Conservation (phyloP, 2,888 invertebrate genomes). For the Alsophila aescularia region DNA sequence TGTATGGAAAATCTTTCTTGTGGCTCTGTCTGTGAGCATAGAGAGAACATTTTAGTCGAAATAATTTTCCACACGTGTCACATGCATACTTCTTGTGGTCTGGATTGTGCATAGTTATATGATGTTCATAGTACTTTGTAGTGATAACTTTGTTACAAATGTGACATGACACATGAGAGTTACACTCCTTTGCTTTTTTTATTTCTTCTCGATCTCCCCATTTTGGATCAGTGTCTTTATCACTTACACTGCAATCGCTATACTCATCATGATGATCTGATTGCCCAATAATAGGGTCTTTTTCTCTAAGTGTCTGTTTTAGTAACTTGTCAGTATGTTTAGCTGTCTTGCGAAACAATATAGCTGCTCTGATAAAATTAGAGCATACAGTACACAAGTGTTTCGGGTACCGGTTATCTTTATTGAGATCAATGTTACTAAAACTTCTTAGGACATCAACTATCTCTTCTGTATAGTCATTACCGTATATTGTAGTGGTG, state of each 20-base stretch:
- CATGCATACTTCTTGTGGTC: conserved; percentile 63
- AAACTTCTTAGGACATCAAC: conserved; percentile 33
- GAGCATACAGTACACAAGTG: conserved; percentile 60
- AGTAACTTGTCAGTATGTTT: conserved; percentile 55
- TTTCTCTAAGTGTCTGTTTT: conserved; percentile 47
- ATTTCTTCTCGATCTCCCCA: conserved; percentile 23
- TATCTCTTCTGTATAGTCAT: conserved; percentile 21
- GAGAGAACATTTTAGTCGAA: conserved; percentile 59
- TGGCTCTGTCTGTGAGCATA: conserved; percentile 60
- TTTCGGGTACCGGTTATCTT: conserved; percentile 59
- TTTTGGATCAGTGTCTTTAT: conserved; percentile 35
- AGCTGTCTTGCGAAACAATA: conserved; percentile 62
- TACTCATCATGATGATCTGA: conserved; percentile 36
- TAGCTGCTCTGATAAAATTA: conserved; percentile 57
- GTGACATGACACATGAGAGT: conserved; percentile 52
- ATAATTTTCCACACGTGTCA: conserved; percentile 66
- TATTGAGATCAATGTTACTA: conserved; percentile 51
- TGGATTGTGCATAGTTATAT: conserved; percentile 63
- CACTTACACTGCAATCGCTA: conserved; percentile 39
- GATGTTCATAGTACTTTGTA: conserved; percentile 60
- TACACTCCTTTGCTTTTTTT: conserved; percentile 38
- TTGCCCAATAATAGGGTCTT: conserved; percentile 30
- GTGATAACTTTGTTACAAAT: conserved; percentile 53
- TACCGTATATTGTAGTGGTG: conserved; percentile 27
- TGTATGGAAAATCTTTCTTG: conserved; percentile 60